Evolutionary conservation across 2,113 vertebrate species (phyloP).

Genomic region (Ameiurus melas): DNA sequence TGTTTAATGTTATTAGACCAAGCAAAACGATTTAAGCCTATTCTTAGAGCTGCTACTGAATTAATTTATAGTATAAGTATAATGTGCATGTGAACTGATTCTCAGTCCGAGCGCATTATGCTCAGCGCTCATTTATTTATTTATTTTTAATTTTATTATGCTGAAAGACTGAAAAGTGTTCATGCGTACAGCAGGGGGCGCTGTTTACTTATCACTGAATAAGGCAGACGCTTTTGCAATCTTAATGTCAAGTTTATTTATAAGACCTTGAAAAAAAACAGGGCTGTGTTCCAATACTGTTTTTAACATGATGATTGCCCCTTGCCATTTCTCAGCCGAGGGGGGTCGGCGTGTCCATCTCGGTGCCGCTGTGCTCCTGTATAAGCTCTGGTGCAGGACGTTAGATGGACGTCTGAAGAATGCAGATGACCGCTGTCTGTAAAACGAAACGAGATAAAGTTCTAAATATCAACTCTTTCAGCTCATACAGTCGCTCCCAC

Average conservation of each 20-base stretch:
- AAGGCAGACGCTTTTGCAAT: neutral
- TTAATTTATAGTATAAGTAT: neutral
- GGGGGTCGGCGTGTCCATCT: neutral
- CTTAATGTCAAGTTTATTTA: slow-evolving; percentile 25
- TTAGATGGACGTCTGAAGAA: neutral
- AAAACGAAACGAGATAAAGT: neutral
- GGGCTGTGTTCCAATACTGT: neutral
- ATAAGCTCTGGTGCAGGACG: neutral
- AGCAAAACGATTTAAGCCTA: neutral
- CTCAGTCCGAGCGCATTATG: neutral
- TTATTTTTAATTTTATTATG: no score
- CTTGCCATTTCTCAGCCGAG: neutral
- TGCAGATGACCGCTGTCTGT: neutral
- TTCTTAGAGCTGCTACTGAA: neutral
- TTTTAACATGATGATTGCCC: neutral
- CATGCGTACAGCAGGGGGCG: neutral
- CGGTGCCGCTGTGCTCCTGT: neutral
- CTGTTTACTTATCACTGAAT: neutral
- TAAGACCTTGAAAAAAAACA: neutral
- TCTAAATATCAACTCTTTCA: neutral
- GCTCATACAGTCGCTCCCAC: neutral
- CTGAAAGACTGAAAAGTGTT: neutral
- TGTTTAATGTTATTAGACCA: neutral
- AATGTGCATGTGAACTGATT: neutral
- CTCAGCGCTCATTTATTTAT: neutral